phyloP scores from a whole-genome alignment of 2,888 invertebrate genomes.

The Mythimna impura region DNA sequence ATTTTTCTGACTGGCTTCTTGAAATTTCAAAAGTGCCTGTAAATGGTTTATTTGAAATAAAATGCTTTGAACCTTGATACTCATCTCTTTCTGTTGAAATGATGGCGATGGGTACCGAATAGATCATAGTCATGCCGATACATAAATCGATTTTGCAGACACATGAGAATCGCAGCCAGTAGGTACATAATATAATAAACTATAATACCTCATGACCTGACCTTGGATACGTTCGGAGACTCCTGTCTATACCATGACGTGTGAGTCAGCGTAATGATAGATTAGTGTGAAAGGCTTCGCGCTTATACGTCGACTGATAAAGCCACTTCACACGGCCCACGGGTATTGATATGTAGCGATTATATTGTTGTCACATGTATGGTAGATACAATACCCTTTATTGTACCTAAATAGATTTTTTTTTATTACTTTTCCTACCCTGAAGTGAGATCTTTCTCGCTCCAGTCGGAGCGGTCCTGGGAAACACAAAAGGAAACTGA shows the following conservation, averaged over 20 bases:
- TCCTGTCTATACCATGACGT: conserved; percentile 14
- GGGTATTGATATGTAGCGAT: not conserved
- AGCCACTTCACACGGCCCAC: conserved; percentile 16
- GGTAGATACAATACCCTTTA: not conserved
- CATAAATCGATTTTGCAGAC: not conserved
- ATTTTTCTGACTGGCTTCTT: no score
- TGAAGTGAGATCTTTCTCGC: no score
- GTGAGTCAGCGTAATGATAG: conserved; percentile 41
- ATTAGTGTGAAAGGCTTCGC: conserved; percentile 54
- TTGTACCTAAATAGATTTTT: not conserved
- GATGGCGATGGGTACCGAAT: no score
- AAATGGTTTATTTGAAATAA: no score
- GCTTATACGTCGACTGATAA: conserved; percentile 21
- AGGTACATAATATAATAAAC: conserved; percentile 9
- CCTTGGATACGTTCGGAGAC: conserved; percentile 32
- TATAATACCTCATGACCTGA: not conserved
- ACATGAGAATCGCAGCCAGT: no score
- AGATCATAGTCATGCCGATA: no score
- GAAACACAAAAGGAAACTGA: no score
- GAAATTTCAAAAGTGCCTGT: no score
- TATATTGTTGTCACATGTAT: not conserved
- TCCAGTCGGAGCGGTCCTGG: no score
- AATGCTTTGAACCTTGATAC: no score
- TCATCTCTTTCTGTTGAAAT: no score
- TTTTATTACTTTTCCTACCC: no score